phyloP scores from a whole-genome alignment of 2,113 vertebrate genomes.

The Oryzias curvinotus region DNA sequence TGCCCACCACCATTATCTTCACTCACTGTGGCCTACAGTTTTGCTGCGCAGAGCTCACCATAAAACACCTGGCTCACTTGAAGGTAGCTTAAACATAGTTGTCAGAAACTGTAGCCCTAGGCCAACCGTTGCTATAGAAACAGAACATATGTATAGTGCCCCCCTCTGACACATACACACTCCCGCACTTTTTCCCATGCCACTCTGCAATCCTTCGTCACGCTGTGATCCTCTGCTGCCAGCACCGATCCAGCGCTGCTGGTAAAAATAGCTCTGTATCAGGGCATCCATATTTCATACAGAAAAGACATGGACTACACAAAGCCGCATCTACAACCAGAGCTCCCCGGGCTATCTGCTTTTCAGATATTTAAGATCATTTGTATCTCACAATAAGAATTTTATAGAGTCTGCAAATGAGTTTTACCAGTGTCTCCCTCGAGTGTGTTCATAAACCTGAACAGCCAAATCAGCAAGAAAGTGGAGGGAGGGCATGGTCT shows the following conservation, averaged over 20 bases:
- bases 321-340: slow-evolving; percentile 51
- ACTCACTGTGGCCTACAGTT: slow-evolving; percentile 30
- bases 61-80: slow-evolving; percentile 58
- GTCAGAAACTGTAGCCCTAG: slow-evolving; percentile 64
- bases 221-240: slow-evolving; percentile 72
- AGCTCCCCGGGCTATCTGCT: slow-evolving; percentile 39
- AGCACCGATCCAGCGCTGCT: slow-evolving; percentile 64
- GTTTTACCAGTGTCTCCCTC: slow-evolving; percentile 15
- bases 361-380: slow-evolving; percentile 48
- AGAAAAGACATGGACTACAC: slow-evolving; percentile 51
- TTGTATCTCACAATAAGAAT: slow-evolving; percentile 42
- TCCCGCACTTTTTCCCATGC: slow-evolving; percentile 31
- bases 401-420: slow-evolving; percentile 44
- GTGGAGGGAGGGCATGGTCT: background rate
- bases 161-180: slow-evolving; percentile 6
- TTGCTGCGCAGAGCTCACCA: slow-evolving; percentile 14
- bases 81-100: slow-evolving; percentile 64
- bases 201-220: slow-evolving; percentile 60
- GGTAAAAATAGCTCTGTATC: slow-evolving; percentile 77
- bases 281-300: slow-evolving; percentile 71
- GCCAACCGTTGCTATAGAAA: slow-evolving; percentile 76
- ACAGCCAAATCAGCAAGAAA: slow-evolving; percentile 16
- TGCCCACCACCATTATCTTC: slow-evolving; percentile 4
- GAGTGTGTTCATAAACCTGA: slow-evolving; percentile 33
- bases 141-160: slow-evolving; percentile 70